Conservation (phyloP, 2,888 invertebrate genomes). For the Amphiduros pacificus region DNA sequence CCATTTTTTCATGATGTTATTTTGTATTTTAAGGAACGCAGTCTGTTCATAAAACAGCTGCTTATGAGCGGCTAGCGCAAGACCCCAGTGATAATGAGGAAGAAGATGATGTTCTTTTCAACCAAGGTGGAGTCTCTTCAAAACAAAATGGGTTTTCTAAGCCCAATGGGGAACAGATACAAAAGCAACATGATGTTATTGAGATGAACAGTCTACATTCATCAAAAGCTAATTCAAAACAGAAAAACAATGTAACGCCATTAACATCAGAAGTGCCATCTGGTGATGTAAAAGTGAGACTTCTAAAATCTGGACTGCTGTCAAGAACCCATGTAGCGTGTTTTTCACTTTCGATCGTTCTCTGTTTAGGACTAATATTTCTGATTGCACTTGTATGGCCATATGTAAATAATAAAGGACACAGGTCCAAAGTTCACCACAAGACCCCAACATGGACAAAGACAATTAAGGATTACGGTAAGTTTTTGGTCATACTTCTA, state of each 20-base stretch:
- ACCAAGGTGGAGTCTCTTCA: conserved; percentile 8
- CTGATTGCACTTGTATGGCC: conserved; percentile 6
- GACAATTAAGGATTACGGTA: background rate
- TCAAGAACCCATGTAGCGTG: conserved; percentile 2
- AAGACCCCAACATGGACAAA: background rate
- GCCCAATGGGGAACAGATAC: background rate
- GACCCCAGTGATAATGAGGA: conserved; percentile 28
- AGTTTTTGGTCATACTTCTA: no score
- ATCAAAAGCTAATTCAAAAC: background rate
- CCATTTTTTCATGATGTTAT: no score
- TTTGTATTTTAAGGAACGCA: no score
- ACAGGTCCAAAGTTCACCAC: background rate
- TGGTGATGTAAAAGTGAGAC: conserved; percentile 12
- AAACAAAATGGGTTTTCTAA: background rate
- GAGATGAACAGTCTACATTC: background rate
- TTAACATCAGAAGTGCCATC: no score
- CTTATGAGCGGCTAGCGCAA: conserved; percentile 28
- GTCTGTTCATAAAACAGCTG: conserved; percentile 12
- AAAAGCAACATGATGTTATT: background rate
- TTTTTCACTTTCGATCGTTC: conserved; percentile 2
- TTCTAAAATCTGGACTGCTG: conserved; percentile 5
- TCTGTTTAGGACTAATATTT: background rate
- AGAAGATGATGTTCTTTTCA: conserved; percentile 25
- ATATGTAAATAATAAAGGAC: background rate
- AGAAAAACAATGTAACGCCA: no score